Evolutionary conservation across 2,888 invertebrate genomes (phyloP), one percentile per base, ranked within the genome.

Genomic region (Leptopilina myrica): DNA sequence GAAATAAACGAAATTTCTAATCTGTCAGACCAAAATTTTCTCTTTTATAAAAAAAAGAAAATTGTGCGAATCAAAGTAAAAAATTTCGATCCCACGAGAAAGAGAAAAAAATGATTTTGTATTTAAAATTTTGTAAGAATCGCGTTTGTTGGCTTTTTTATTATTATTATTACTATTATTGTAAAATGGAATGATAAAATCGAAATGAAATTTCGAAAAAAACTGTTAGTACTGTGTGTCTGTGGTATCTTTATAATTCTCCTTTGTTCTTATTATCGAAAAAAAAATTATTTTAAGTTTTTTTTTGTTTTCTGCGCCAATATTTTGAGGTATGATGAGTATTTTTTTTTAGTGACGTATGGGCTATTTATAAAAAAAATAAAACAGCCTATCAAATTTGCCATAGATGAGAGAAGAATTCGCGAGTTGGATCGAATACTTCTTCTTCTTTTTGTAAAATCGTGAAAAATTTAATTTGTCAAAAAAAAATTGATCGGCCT

Each of bases 271-370:
- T 82, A 69, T 80, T 79, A 81, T 81, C 77, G 33, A 33, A 33
- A 82, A 83, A 84, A 81, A 77, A 78, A 81, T 78, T 80, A 81
- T 81, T 83, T 80, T 76, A 80, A 56, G 49, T 78, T 33, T 73
- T 33, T 73, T 73, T 9, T 49, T 49, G 9, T 84, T 86, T 81
- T 85, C 85, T 86, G 86, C 85, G 85, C 85, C 85, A 86, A 85
- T 86, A 86, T 89, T 86, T 87, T 85, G 81, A 87, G 84, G 80
- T 79, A 80, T 78, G 82, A 78, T 67, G 81, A 85, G 33, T 86
- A 85, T 87, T 87, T 83, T 81, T 87, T 83, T 81, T 77, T 82
- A 33, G 85, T 81, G 85, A 85, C 80, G 85, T 82, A 65, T 59
- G 64, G 76, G 53, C 56, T 69, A 53, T 69, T 69, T 53, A 69